A percentile compares a stretch with the other conserved stretches of the same genome.
These are phyloP conservation scores for Drosophila aldrichi DNA, from an alignment of 2,888 invertebrate species.

Conservation along the genomic window DNA sequence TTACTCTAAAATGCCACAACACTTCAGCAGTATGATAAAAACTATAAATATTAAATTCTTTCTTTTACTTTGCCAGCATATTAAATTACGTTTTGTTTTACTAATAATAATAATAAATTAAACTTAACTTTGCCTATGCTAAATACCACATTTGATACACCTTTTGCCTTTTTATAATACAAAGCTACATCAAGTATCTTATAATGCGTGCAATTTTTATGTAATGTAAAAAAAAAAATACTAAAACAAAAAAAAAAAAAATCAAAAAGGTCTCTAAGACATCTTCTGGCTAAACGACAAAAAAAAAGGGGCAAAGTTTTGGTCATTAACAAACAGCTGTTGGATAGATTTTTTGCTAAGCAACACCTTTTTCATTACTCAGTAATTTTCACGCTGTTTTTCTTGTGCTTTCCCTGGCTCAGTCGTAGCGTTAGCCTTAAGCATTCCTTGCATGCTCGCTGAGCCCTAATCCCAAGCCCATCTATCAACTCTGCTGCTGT, in stretches of 20 bases:
- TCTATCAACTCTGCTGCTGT: constrained; percentile 66
- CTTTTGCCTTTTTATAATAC: not conserved
- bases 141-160: not conserved
- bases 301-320: constrained; percentile 13
- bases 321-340: constrained; percentile 36
- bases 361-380: constrained; percentile 49
- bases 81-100: not conserved
- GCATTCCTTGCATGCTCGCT: constrained; percentile 46
- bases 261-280: not conserved
- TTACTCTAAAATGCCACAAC: no score
- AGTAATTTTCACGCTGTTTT: constrained; percentile 57
- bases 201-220: constrained; percentile 5
- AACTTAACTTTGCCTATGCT: not conserved
- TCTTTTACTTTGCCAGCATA: not conserved
- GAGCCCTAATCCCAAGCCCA: constrained; percentile 66
- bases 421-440: constrained; percentile 10
- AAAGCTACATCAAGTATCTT: not conserved
- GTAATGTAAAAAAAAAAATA: not conserved
- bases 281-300: not conserved
- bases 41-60: no score
- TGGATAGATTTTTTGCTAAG: constrained; percentile 37
- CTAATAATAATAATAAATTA: no score
- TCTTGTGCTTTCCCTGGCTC: constrained; percentile 13
- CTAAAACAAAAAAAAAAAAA: not conserved
- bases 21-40: no score